Evolutionary conservation across 2,888 invertebrate species (phyloP).

Genomic region (Dermolepida albohirtum): DNA sequence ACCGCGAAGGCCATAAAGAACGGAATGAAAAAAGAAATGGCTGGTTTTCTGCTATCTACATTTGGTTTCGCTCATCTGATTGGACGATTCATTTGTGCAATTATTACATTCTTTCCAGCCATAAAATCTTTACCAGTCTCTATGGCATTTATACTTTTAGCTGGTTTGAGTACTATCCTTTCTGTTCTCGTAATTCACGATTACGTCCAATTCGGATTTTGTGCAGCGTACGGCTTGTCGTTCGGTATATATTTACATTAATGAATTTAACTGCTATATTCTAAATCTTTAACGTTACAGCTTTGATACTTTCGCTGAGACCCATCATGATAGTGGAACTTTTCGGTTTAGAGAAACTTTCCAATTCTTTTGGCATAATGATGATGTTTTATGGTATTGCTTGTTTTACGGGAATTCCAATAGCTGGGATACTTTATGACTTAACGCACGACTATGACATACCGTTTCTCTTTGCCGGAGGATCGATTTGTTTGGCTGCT

Average conservation of each 20-base stretch:
- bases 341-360: constrained; percentile 88
- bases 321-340: constrained; percentile 95
- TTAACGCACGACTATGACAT: constrained; percentile 78
- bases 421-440: constrained; percentile 87
- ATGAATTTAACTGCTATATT: neutral
- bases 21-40: constrained; percentile 56
- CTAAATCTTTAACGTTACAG: constrained; percentile 66
- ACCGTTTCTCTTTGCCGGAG: constrained; percentile 85
- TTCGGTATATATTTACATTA: constrained; percentile 75
- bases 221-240: constrained; percentile 86
- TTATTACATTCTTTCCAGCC: constrained; percentile 60
- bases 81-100: constrained; percentile 85
- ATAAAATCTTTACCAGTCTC: constrained; percentile 45
- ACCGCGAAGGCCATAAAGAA: constrained; percentile 69
- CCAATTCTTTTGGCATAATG: constrained; percentile 94
- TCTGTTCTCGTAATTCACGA: constrained; percentile 73
- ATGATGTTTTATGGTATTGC: constrained; percentile 94
- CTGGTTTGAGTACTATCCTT: constrained; percentile 80
- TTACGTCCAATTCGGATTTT: constrained; percentile 78
- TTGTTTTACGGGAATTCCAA: constrained; percentile 90
- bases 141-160: constrained; percentile 46
- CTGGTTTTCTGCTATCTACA: constrained; percentile 77
- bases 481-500: constrained; percentile 67
- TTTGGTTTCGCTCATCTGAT: constrained; percentile 91
- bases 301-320: constrained; percentile 93